These are phyloP conservation scores for Halictus rubicundus DNA, from an alignment of 1,140 invertebrate genomes.

Conservation along the genomic window DNA sequence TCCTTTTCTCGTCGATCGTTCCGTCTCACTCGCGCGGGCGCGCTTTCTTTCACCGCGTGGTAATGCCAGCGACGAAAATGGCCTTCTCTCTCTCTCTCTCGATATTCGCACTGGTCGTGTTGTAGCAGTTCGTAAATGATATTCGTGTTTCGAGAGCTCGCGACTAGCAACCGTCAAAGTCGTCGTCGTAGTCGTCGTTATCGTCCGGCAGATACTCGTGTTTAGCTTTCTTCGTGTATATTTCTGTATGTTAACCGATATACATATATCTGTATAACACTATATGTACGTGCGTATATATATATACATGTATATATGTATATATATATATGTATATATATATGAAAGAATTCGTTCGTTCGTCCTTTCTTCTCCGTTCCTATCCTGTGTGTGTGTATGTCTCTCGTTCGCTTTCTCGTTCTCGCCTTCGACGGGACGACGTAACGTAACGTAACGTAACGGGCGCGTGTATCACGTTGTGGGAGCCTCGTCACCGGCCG, in stretches of 20 bases:
- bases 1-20: constrained; percentile 25
- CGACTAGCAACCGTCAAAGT: constrained; percentile 33
- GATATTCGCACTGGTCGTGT: constrained; percentile 55
- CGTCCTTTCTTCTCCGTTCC: constrained; percentile 28
- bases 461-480: constrained; percentile 52
- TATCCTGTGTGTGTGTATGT: neutral
- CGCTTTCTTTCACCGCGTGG: constrained; percentile 50
- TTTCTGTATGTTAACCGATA: constrained; percentile 38
- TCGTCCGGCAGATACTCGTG: too few species aligned
- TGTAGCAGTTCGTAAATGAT: constrained; percentile 24
- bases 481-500: constrained; percentile 61
- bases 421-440: constrained; percentile 40
- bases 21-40: constrained; percentile 29
- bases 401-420: constrained; percentile 17
- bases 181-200: constrained; percentile 25
- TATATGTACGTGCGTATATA: neutral
- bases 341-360: constrained; percentile 55
- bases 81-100: too few species aligned
- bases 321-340: too few species aligned
- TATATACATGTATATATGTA: too few species aligned
- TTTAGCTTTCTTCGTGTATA: neutral
- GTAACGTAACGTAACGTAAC: constrained; percentile 50
- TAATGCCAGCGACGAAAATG: constrained; percentile 51
- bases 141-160: constrained; percentile 44
- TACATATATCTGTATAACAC: neutral